These are phyloP conservation scores for Conistra vaccinii DNA, from an alignment of 2,888 invertebrate genomes.

Conservation along the genomic window DNA sequence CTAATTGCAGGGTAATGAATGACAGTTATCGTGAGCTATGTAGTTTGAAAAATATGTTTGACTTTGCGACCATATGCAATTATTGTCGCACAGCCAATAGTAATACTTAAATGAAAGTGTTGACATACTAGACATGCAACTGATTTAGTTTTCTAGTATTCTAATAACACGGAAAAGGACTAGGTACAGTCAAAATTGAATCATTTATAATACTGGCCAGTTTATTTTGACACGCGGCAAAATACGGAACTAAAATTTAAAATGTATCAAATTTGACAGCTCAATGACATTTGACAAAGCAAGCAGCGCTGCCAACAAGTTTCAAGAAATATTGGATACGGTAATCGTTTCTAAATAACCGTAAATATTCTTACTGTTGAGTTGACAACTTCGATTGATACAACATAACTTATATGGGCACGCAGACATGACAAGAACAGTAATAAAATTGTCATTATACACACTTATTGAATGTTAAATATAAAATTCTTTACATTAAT, in stretches of 20 bases:
- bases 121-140: slow-evolving; percentile 20
- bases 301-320: slow-evolving; percentile 16
- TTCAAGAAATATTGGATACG: slow-evolving; percentile 31
- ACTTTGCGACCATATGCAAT: slow-evolving; percentile 3
- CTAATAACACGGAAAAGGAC: slow-evolving; percentile 24
- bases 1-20: neutral
- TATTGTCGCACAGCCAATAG: neutral
- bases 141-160: slow-evolving; percentile 25
- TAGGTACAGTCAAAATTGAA: slow-evolving; percentile 2
- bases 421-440: slow-evolving; percentile 62
- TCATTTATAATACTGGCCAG: neutral
- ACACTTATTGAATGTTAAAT: slow-evolving; percentile 60
- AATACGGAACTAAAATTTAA: slow-evolving; percentile 25
- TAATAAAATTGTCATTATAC: slow-evolving; percentile 65
- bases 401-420: slow-evolving; percentile 57
- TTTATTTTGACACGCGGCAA: slow-evolving; percentile 14
- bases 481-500: slow-evolving; percentile 52
- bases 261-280: slow-evolving; percentile 30
- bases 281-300: slow-evolving; percentile 34
- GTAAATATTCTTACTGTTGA: slow-evolving; percentile 52
- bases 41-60: slow-evolving; percentile 26
- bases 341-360: slow-evolving; percentile 63
- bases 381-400: slow-evolving; percentile 45
- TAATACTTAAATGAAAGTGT: slow-evolving; percentile 28
- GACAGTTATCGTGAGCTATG: neutral